Evolutionary conservation across 2,888 invertebrate genomes (phyloP), one percentile per base, ranked within the genome.

Genomic region (Cephus sareptanus): DNA sequence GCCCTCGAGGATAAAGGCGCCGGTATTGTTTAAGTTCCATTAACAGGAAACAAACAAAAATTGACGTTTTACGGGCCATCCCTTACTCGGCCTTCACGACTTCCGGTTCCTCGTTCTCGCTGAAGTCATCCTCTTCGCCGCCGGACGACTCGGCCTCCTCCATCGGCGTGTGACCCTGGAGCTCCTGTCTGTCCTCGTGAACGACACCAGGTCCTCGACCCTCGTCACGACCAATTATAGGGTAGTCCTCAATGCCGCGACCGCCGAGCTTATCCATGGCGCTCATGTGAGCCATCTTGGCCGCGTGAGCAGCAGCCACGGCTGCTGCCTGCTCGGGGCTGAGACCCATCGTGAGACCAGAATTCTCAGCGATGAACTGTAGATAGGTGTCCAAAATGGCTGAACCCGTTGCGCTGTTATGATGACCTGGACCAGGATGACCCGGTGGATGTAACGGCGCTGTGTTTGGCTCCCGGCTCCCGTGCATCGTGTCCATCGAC

Each of bases 361-460:
- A 95, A 88, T 96, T 97, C 90, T 97, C 97, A 3, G 96, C 96
- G 87, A 97, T 97, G 87, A 97, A 95, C 91, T 97, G 97, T 81
- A 97, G 93, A 90, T 97, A 97, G 23, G 97, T 97, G 91, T 97
- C 97, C 81, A 97, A 92, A 78, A 97, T 94, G 3, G 97, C 96
- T 6, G 96, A 96, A 73, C 96, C 94, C 76, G 96, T 94, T 80
- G 95, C 93, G 86, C 92, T 81, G 90, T 92, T 84, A 75, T 87
- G 85, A 76, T 88, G 85, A 23, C 80, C n/a, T 81, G 79, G 80
- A 74, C 81, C 83, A 9, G 80, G 83, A 68, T 80, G 82, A 11
- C 88, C 87, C 1, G 81, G 88, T 0, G 86, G 87, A 69, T 88
- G 89, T 4, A 93, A 85, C 9, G 95, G 94, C 15, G 95, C 95